Evolutionary conservation across 2,113 vertebrate species (phyloP), one percentile per base, ranked within the genome.

Genomic region (Aptenodytes patagonicus): DNA sequence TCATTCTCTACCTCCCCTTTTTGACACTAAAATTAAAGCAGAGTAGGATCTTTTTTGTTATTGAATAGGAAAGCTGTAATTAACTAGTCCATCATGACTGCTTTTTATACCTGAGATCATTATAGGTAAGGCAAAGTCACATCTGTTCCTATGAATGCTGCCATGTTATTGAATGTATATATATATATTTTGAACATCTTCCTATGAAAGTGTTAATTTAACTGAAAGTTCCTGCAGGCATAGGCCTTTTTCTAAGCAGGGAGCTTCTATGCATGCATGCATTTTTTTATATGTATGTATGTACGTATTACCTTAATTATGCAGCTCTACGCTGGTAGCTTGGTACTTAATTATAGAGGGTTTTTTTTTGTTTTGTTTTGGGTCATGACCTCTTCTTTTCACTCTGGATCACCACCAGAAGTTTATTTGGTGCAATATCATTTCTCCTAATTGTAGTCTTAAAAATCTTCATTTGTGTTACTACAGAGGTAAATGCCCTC

Each of bases 11-110:
- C 38, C 46, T 80, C 49, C 71, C 34, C 21, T 78, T 92, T 89
- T 61, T 92, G 88, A 83, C 76, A 66, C 38, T 86, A 70, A 83
- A 88, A 90, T 87, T 89, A 84, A 90, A 94, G 90, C 66, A 58
- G 68, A 83, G 68, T 62, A 49, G 68, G 71, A 85, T 88, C 32
- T 49, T 38, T 57, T 77, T 55, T 69, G 47, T 34, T 87, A 49
- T n/a, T 62, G 86, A 70, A 36, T 34, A 75, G 38, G 60, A 86
- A 89, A 90, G 72, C 68, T 93, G n/a, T 89, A 96, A 96, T 93
- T 96, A 97, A 89, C 68, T 54, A 62, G 51, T 83, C 85, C 36
- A 46, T 96, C 75, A 66, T 13, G 38, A 81, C 58, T 93, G 80
- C 89, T 84, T 96, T 83, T 95, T 89, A 81, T 92, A 66, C 42